Conservation (phyloP, 2,113 vertebrate species). For the Ptychochromis oligacanthus region DNA sequence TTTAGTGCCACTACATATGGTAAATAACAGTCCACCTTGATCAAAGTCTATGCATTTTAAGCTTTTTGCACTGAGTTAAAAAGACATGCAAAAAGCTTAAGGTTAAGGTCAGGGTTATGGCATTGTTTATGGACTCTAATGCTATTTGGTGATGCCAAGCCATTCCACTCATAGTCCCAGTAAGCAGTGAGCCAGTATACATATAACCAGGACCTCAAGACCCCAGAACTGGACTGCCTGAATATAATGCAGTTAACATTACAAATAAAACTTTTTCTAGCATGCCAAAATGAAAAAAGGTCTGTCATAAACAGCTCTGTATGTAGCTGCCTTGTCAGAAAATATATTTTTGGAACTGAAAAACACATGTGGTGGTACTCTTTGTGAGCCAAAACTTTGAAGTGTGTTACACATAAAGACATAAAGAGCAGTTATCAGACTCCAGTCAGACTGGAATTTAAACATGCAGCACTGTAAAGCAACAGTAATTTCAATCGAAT, state of each 20-base stretch:
- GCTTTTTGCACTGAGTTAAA: background rate
- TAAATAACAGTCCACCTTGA: background rate
- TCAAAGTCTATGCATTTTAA: background rate
- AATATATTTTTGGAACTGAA: too few relatives aligned
- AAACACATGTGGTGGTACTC: too few relatives aligned
- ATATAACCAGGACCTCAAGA: background rate
- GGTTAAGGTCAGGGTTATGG: background rate
- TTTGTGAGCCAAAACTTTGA: background rate
- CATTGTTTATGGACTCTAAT: background rate
- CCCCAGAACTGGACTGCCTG: background rate
- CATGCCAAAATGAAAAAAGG: background rate
- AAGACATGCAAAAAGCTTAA: background rate
- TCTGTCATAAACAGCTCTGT: background rate
- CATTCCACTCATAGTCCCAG: background rate
- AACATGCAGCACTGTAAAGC: background rate
- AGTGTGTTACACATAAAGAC: accelerated
- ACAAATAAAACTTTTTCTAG: background rate
- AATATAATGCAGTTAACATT: background rate
- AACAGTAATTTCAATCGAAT: background rate
- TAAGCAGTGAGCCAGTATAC: background rate
- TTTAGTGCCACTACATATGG: background rate
- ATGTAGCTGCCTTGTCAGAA: background rate
- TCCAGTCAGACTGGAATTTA: background rate
- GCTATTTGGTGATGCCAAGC: background rate
- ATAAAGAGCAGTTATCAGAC: background rate